Conservation (phyloP, 2,888 invertebrate genomes). For the Cantharis rufa region DNA sequence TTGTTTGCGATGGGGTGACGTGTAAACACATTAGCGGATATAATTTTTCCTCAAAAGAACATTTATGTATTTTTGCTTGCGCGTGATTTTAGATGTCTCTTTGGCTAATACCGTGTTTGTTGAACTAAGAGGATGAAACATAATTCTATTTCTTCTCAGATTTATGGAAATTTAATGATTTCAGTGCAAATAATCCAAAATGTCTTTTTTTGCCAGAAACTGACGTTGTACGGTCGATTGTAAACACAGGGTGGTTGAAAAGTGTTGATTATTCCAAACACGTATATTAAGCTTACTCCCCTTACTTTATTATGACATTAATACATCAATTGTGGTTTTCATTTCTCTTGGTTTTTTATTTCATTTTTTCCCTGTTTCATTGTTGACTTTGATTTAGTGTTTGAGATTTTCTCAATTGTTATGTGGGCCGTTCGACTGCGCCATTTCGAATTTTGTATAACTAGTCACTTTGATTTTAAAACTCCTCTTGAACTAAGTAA, state of each 20-base stretch:
- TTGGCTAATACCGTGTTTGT: background rate
- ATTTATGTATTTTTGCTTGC: background rate
- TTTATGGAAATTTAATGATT: background rate
- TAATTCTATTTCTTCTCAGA: background rate
- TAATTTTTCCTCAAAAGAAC: conserved; percentile 1
- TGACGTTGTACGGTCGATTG: background rate
- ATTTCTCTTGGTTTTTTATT: background rate
- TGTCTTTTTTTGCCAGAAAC: background rate
- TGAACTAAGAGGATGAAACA: background rate
- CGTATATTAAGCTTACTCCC: background rate
- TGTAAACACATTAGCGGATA: background rate
- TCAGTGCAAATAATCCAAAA: background rate
- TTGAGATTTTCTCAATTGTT: background rate
- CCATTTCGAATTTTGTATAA: background rate
- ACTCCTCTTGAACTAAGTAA: background rate
- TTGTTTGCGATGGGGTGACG: background rate
- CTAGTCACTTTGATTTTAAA: background rate
- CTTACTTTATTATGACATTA: background rate
- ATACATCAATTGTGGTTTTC: background rate
- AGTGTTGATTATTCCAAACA: background rate
- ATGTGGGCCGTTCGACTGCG: background rate
- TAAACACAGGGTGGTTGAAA: background rate
- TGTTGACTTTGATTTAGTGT: background rate
- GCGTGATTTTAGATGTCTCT: background rate
- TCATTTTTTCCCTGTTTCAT: background rate